Evolutionary conservation across 1,140 invertebrate genomes (phyloP), one percentile per base, ranked within the genome.

Genomic region (Phymastichus coffea): DNA sequence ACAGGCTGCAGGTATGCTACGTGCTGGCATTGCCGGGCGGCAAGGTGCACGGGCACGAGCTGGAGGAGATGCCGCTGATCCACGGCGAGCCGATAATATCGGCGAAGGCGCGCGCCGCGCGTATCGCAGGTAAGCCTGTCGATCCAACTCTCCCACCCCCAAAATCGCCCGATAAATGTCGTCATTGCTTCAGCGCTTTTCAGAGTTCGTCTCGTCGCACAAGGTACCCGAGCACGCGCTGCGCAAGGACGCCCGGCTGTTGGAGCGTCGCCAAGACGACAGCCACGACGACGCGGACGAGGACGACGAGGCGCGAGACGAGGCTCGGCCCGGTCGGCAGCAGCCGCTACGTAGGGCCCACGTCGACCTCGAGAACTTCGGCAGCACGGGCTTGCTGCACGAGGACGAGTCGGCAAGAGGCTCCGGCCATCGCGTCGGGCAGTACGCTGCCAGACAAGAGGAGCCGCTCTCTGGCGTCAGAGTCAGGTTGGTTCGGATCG

Each of bases 191-290:
- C 28, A 57, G 43, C 17, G 10, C 3, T 37, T 67, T 70, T 61
- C 63, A 77, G 76, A 75, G 30, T 78, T 71, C 51, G 66, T 74
- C 20, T 70, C 74, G 22, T 76, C 77, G 2, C 76, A 76, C 57
- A 77, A 75, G 67, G 62, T 76, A 19, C 73, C 73, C 0, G 72
- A 70, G 28, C 65, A 61, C 7, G 22, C 66, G 10, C 44, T 49
- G 23, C 67, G 64, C 53, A 75, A 77, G 60, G 63, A 71, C 8
- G 37, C 61, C 0, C 60, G 64, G 15, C 65, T 67, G 47, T 66
- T 70, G 4, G 70, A 78, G n/a, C n/a, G n/a, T 23, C 66, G 63
- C 33, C 28, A 59, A n/a, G 71, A 76, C 2, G 72, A 72, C n/a
- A 71, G 69, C 53, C n/a, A n/a, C 19, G 62, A 64, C 47, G 57